These are phyloP conservation scores for Hypomecis atomaria DNA, from an alignment of 2,888 invertebrate species.

Conservation along the genomic window DNA sequence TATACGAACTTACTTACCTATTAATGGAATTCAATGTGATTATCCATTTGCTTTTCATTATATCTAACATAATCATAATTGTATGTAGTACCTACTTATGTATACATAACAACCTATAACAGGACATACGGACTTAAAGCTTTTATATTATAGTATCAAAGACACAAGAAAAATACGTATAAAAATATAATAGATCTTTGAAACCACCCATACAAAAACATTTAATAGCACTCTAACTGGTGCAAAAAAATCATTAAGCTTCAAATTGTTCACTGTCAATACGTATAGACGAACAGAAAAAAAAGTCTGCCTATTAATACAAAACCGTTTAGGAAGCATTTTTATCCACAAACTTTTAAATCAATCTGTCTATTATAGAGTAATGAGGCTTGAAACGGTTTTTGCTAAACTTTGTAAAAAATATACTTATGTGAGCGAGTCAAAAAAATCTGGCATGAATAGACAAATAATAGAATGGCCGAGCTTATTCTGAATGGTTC, in stretches of 20 bases:
- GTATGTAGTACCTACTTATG: too few species aligned
- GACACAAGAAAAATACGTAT: neutral
- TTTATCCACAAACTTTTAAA: neutral
- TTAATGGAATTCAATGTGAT: too few species aligned
- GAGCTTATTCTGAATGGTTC: too few species aligned
- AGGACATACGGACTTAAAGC: too few species aligned
- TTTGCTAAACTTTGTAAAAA: constrained; percentile 1
- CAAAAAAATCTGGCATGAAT: neutral
- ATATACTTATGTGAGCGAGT: neutral
- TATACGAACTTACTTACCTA: too few species aligned
- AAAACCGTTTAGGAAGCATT: constrained; percentile 10
- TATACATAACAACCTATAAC: too few species aligned
- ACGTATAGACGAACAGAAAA: neutral
- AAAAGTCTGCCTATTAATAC: too few species aligned
- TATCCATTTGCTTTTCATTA: too few species aligned
- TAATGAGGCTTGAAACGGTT: constrained; percentile 22
- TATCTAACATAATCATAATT: too few species aligned
- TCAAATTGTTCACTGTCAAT: constrained; percentile 2
- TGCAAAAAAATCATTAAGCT: constrained; percentile 2
- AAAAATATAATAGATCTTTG: too few species aligned
- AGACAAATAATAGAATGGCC: neutral
- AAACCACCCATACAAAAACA: neutral
- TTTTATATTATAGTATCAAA: too few species aligned
- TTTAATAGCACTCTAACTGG: neutral
- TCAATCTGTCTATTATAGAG: constrained; percentile 8